A percentile compares a stretch with the other conserved stretches of the same genome.
Conservation (phyloP, 2,888 invertebrate genomes). For the Lithophane socia region DNA sequence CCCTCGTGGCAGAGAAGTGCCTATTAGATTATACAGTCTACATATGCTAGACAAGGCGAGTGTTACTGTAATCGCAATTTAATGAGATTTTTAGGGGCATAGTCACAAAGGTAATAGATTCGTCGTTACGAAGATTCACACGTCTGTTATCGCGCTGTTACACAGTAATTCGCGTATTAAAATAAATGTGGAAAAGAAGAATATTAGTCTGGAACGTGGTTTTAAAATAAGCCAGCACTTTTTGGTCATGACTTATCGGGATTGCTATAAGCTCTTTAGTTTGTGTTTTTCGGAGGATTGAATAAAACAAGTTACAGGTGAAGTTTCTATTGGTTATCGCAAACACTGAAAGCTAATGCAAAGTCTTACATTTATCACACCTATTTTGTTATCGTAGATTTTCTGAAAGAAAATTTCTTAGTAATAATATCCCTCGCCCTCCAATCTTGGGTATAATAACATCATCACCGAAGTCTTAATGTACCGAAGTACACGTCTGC, state of each 20-base stretch:
- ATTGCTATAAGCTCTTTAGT: slow-evolving; percentile 29
- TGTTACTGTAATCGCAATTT: slow-evolving; percentile 75
- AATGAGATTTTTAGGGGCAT: slow-evolving; percentile 77
- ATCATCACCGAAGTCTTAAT: slow-evolving; percentile 20
- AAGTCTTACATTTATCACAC: neutral
- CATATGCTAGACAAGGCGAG: slow-evolving; percentile 74
- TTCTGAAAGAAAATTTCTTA: neutral
- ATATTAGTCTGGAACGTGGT: slow-evolving; percentile 18
- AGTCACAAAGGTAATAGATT: slow-evolving; percentile 70
- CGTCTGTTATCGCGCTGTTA: slow-evolving; percentile 55
- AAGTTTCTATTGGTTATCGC: neutral
- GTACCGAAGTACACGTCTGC: slow-evolving; percentile 26
- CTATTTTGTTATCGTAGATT: neutral
- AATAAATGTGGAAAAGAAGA: slow-evolving; percentile 49
- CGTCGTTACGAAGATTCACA: slow-evolving; percentile 69
- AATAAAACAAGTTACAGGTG: slow-evolving; percentile 16
- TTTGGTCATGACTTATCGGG: slow-evolving; percentile 9
- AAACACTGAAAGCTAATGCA: neutral
- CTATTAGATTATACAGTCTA: slow-evolving; percentile 77
- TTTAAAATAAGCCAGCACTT: slow-evolving; percentile 25
- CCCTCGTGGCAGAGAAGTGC: slow-evolving; percentile 74
- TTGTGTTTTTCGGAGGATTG: slow-evolving; percentile 10
- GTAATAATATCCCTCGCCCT: neutral
- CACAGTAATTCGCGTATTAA: slow-evolving; percentile 59
- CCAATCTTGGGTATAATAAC: slow-evolving; percentile 15